Base-by-base conservation (phyloP, 2,113 vertebrate genomes). In the Elachura formosa region DNA sequence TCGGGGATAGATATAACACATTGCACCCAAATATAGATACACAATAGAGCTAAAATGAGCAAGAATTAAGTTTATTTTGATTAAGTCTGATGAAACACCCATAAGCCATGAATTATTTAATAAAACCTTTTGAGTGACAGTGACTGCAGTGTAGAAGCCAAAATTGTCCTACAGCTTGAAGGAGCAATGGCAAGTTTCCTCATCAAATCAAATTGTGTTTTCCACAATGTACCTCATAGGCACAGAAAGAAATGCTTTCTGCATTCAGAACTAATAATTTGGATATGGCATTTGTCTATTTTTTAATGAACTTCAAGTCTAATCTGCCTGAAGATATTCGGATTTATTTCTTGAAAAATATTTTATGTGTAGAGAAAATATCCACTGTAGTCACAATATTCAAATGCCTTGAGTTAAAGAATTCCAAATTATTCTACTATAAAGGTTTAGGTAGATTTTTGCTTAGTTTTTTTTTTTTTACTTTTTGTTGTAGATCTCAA, bases 221-320 rank as follows among this genome's bases (percentile, higher is more conserved):
- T 84, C 77, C 12, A 52, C 52, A 82, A 49, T 91, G 69, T 73
- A 71, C 58, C 87, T 89, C 61, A 51, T 23, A 91, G 80, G 62
- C 78, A 94, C 12, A 59, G 51, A 85, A 68, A 8, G 29, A 94
- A 95, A 89, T 40, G n/a, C 13, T 84, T 94, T 93, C 59, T 94
- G 64, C 17, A 48, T 89, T 91, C 69, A 79, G 61, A 82, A 66
- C 49, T 82, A 75, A 93, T 89, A 89, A 80, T 87, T 38, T 62
- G 52, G 25, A 56, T 86, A 75, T 66, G 67, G 54, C 45, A 88
- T 91, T 88, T 95, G 34, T 81, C 43, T 96, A 40, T 68, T 92
- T 94, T 96, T 87, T 19, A 80, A 91, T 90, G 88, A 87, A 85
- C 61, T 36, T 87, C 40, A 67, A 90, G 12, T 46, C 20, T 86